Evolutionary conservation across 2,113 vertebrate species (phyloP), one percentile per base, ranked within the genome.

Genomic region (Clarias batrachus): DNA sequence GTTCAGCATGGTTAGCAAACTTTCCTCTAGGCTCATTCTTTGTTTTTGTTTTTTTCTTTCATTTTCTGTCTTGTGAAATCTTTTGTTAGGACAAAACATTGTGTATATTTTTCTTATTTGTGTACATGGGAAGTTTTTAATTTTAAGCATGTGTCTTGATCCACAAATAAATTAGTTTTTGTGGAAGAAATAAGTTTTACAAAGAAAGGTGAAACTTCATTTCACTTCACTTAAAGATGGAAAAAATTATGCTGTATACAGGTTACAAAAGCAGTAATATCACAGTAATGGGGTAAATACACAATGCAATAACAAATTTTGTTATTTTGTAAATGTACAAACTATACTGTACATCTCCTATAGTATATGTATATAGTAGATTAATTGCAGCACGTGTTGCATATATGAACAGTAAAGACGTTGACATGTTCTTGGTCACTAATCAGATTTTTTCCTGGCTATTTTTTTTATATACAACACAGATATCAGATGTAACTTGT

Each of bases 21-120:
- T 14, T 13, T 56, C 30, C 48, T 27, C 48, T 82, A 1, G 10
- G 19, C 11, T 62, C 30, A 19, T 33, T 60, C 74, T 73, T 17
- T 77, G 59, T 13, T 63, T 63, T 82, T 21, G 30, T 27, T 83
- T 82, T 83, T 83, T 59, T 70, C 65, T 85, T 63, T 63, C 14
- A 9, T 70, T 70, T 33, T 30, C 68, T 70, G 6, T 19, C 68
- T 37, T 66, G n/a, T 66, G n/a, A 66, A 66, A 30, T 30, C 30
- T 3, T 4, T 66, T 27, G 13, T 62, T 63, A 16, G 48, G 48
- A 48, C 48, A 48, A 8, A 48, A 48, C 48, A 7, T 48, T 48
- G 48, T 48, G 48, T 48, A 48, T 48, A 48, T 48, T 56, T 77
- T 86, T 41, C n/a, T 54, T 84, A 60, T 77, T 82, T 68, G 71